Evolutionary conservation across 1,140 invertebrate genomes (phyloP).

Genomic region (Vollenhovia emeryi): DNA sequence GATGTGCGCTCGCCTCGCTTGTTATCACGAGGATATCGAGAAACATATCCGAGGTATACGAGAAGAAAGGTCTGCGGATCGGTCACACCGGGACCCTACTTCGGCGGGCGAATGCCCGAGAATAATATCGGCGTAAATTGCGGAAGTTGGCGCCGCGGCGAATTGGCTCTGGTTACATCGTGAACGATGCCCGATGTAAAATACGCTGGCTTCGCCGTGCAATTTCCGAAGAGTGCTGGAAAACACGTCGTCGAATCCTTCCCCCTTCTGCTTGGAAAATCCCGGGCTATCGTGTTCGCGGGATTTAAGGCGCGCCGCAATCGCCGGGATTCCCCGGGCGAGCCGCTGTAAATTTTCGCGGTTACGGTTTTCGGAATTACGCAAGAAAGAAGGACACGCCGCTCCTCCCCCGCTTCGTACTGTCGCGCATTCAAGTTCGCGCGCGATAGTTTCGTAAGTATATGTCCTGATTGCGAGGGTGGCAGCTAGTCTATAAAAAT

Average conservation of each 20-base stretch:
- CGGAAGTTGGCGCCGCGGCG: constrained; percentile 73
- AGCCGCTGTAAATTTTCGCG: constrained; percentile 56
- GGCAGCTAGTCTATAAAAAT: background rate
- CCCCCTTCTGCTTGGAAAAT: background rate
- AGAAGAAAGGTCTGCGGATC: background rate
- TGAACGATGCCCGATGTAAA: constrained; percentile 79
- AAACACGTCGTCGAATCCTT: constrained; percentile 67
- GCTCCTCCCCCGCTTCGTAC: background rate
- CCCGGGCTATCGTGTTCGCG: constrained; percentile 28
- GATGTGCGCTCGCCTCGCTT: background rate
- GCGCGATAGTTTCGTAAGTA: constrained; percentile 50
- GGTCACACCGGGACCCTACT: constrained; percentile 24
- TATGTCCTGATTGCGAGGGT: background rate
- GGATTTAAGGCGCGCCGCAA: constrained; percentile 70
- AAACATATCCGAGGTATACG: background rate
- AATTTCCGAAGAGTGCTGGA: constrained; percentile 78
- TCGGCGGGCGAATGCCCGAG: constrained; percentile 58
- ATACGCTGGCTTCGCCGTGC: constrained; percentile 76
- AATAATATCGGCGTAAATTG: constrained; percentile 80
- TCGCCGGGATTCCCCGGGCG: constrained; percentile 63
- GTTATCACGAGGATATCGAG: constrained; percentile 2
- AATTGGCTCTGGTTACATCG: constrained; percentile 78
- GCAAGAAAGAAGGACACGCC: constrained; percentile 44
- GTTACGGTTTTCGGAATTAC: constrained; percentile 58
- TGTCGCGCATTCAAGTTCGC: constrained; percentile 41